Evolutionary conservation across 2,113 vertebrate species (phyloP).

Genomic region (Scartelaos histophorus): DNA sequence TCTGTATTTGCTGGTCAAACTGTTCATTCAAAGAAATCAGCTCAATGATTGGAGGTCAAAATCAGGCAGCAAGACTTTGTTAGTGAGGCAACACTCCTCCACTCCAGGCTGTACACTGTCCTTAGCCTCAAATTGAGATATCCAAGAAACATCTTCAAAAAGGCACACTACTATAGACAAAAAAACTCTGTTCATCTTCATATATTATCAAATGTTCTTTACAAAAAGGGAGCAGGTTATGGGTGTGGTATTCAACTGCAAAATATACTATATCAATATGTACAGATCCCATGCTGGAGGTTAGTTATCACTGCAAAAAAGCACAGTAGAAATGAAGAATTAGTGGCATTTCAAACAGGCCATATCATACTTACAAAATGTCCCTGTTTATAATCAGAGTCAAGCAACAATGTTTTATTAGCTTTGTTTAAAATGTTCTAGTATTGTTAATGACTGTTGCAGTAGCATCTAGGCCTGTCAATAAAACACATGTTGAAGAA

Average conservation of each 20-base stretch:
- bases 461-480: not conserved
- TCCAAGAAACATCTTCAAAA: constrained; percentile 35
- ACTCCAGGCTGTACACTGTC: constrained; percentile 44
- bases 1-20: not conserved
- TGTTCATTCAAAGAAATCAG: constrained; percentile 17
- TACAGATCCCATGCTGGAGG: constrained; percentile 83
- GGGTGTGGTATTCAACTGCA: constrained; percentile 73
- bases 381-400: constrained; percentile 59
- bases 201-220: constrained; percentile 88
- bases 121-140: constrained; percentile 40
- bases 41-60: constrained; percentile 28
- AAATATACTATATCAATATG: constrained; percentile 88
- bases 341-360: constrained; percentile 32
- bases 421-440: not conserved
- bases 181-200: constrained; percentile 78
- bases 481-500: too few relatives aligned
- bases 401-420: constrained; percentile 33
- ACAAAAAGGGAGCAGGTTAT: constrained; percentile 75
- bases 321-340: constrained; percentile 35
- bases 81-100: constrained; percentile 55
- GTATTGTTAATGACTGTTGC: not conserved
- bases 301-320: constrained; percentile 89
- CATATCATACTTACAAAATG: constrained; percentile 63
- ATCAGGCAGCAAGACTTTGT: constrained; percentile 53
- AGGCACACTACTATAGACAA: constrained; percentile 47